These are phyloP conservation scores for Meteorus sp. DNA, from an alignment of 1,140 invertebrate genomes.

Conservation along the genomic window DNA sequence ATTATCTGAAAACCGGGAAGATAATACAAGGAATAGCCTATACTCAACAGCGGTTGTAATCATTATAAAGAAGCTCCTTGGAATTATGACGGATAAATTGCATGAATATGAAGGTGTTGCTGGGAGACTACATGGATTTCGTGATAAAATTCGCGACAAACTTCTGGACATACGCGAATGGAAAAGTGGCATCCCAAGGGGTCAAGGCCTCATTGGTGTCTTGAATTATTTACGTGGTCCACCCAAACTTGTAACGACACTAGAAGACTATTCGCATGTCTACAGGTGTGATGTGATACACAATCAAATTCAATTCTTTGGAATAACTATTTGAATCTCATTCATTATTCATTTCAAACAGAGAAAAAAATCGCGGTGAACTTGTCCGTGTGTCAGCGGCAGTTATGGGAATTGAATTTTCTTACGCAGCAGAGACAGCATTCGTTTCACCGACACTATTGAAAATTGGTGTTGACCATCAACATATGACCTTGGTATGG, in stretches of 20 bases:
- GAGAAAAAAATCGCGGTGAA: slow-evolving; percentile 79
- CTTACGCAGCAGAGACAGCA: slow-evolving; percentile 95
- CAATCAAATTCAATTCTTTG: slow-evolving; percentile 31
- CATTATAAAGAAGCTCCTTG: not conserved
- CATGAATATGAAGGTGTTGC: slow-evolving; percentile 75
- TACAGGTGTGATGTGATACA: too few species aligned
- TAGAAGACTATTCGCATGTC: slow-evolving; percentile 71
- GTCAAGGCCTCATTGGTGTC: slow-evolving; percentile 46
- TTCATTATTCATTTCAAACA: slow-evolving; percentile 39
- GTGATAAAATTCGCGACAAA: slow-evolving; percentile 66
- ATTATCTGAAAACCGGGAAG: not conserved
- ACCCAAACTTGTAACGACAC: slow-evolving; percentile 51
- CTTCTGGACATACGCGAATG: slow-evolving; percentile 65
- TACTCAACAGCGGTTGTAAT: too few species aligned
- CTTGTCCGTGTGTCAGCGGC: slow-evolving; percentile 87
- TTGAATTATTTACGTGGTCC: slow-evolving; percentile 52
- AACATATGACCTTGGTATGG: slow-evolving; percentile 95
- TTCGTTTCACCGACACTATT: slow-evolving; percentile 94
- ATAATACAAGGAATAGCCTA: not conserved
- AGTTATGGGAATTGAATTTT: slow-evolving; percentile 97
- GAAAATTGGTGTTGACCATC: slow-evolving; percentile 87
- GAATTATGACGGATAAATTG: slow-evolving; percentile 72
- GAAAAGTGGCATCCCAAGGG: slow-evolving; percentile 58
- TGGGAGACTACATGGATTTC: slow-evolving; percentile 70
- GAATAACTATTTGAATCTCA: not conserved